Evolutionary conservation across 2,797 vertebrate species (phyloP), one percentile per base, ranked within the genome.

Genomic region (Carapus acus): DNA sequence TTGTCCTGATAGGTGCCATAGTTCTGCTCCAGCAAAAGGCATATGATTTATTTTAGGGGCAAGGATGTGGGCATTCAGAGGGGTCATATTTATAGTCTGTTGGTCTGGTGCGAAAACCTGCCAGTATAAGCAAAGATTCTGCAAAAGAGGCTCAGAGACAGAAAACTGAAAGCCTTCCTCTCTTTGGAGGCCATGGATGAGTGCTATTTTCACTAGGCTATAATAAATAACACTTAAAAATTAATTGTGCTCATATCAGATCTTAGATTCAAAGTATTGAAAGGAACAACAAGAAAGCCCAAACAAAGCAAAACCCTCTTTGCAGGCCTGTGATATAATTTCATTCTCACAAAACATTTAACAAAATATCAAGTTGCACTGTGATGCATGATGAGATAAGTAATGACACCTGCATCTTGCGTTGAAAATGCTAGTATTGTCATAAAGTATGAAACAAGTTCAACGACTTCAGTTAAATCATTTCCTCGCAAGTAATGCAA

Each of bases 1-100:
- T 60, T 56, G 71, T 81, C 79, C 73, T 46, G 58, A 55, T 58
- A 71, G 80, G 71, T 77, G 77, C 80, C 56, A 47, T 69, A 76
- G 54, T 74, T 82, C 65, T 75, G 65, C 71, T 74, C 48, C 44
- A 38, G 70, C 80, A 61, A 80, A 68, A 76, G 75, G 74, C 73
- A 50, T 66, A 57, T 82, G 67, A 83, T 81, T 83, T 85, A 86
- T 86, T 87, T 85, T 81, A 51, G 81, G 81, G 80, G 74, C 68
- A 69, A 83, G 87, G 88, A 88, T 89, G 86, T 86, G 85, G 85
- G 74, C 79, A 83, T 85, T 85, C 73, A 70, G 79, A 87, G 80
- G 69, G 79, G 78, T 84, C 83, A 62, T 88, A 87, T 88, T 88
- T 88, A 86, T 86, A 86, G 83, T 62, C 64, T 23, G 58, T 49